These are phyloP conservation scores for Philereme vetulata DNA, from an alignment of 2,888 invertebrate species.

Conservation along the genomic window DNA sequence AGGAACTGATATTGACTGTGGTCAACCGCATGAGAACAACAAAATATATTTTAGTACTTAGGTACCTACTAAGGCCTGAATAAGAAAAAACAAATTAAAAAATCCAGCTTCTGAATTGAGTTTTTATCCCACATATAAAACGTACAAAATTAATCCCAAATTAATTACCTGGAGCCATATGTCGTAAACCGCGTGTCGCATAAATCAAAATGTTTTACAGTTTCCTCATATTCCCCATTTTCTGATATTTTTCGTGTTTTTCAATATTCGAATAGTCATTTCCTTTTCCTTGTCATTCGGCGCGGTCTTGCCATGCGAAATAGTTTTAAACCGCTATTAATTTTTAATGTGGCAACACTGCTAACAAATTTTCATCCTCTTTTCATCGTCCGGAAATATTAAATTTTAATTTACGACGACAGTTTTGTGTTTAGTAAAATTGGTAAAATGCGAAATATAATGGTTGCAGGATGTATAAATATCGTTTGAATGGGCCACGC, in stretches of 20 bases:
- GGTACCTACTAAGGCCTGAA: too few relatives aligned
- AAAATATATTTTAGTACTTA: too few relatives aligned
- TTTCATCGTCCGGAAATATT: slow-evolving; percentile 77
- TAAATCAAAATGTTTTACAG: slow-evolving; percentile 70
- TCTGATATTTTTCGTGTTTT: slow-evolving; percentile 65
- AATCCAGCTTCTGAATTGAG: too few relatives aligned
- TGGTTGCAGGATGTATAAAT: slow-evolving; percentile 74
- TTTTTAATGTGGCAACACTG: slow-evolving; percentile 77
- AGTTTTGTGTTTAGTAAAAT: slow-evolving; percentile 77
- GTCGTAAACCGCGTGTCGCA: slow-evolving; percentile 33
- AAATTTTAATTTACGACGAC: slow-evolving; percentile 76
- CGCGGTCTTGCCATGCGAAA: slow-evolving; percentile 75
- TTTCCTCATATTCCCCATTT: slow-evolving; percentile 65
- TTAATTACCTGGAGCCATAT: slow-evolving; percentile 33
- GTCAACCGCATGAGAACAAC: too few relatives aligned
- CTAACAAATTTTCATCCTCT: slow-evolving; percentile 68
- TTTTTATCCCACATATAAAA: too few relatives aligned
- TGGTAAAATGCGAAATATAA: slow-evolving; percentile 71
- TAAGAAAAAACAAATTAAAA: too few relatives aligned
- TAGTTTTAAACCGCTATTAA: slow-evolving; percentile 77
- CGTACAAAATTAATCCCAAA: slow-evolving; percentile 8
- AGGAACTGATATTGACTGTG: too few relatives aligned
- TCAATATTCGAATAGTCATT: slow-evolving; percentile 72
- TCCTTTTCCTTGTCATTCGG: slow-evolving; percentile 73
- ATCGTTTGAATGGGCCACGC: slow-evolving; percentile 63